These are phyloP conservation scores for Nebria ingens DNA, from an alignment of 1,140 invertebrate species.

Conservation along the genomic window DNA sequence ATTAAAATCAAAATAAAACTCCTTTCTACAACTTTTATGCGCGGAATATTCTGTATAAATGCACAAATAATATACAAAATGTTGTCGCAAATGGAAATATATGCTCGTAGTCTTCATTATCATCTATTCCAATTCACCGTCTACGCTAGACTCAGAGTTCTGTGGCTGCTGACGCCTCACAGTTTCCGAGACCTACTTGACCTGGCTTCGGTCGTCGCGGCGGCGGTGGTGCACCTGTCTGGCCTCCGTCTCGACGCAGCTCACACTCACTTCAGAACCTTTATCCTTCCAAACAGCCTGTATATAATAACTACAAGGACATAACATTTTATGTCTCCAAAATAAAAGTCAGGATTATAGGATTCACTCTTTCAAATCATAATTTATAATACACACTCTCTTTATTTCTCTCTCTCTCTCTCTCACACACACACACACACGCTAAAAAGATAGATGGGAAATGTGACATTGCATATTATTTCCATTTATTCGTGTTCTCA, in stretches of 20 bases:
- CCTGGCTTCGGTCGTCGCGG: neutral
- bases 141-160: neutral
- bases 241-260: neutral
- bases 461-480: too few relatives aligned
- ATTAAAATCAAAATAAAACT: too few relatives aligned
- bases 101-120: neutral
- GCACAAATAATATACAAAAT: too few relatives aligned
- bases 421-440: too few relatives aligned
- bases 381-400: neutral
- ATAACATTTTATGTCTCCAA: too few relatives aligned
- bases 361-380: neutral
- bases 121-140: neutral
- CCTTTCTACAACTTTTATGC: too few relatives aligned
- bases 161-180: neutral
- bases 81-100: too few relatives aligned
- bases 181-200: constrained; percentile 4
- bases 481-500: too few relatives aligned
- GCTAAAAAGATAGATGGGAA: too few relatives aligned
- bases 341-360: too few relatives aligned
- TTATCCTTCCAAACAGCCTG: neutral
- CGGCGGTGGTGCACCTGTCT: neutral
- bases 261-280: neutral
- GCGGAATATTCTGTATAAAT: too few relatives aligned
- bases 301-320: too few relatives aligned
- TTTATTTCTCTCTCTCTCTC: neutral